These are phyloP conservation scores for Drosophila anceps DNA, from an alignment of 2,888 invertebrate species.

Conservation along the genomic window DNA sequence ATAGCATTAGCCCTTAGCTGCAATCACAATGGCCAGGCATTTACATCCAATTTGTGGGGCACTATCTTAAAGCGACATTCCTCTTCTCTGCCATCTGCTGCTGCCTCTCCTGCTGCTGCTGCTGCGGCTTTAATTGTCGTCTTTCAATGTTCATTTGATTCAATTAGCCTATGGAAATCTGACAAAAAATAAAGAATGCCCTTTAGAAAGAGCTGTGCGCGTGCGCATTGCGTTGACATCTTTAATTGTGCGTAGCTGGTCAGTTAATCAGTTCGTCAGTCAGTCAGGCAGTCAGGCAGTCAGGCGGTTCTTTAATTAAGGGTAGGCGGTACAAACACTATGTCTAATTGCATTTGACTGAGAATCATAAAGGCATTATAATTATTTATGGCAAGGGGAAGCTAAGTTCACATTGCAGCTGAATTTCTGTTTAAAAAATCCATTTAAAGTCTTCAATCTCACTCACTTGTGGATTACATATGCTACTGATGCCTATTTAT, in stretches of 20 bases:
- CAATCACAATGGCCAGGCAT: slow-evolving; percentile 49
- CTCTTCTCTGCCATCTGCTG: slow-evolving; percentile 26
- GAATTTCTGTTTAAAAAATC: background rate
- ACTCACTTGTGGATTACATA: background rate
- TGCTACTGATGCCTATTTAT: background rate
- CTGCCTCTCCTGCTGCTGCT: slow-evolving; percentile 1
- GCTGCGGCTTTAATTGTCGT: slow-evolving; percentile 57
- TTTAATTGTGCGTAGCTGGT: slow-evolving; percentile 63
- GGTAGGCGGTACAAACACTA: slow-evolving; percentile 63
- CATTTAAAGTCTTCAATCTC: background rate
- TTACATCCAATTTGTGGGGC: slow-evolving; percentile 26
- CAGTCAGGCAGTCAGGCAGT: slow-evolving; percentile 7
- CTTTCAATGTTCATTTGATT: slow-evolving; percentile 78
- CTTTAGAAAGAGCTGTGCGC: slow-evolving; percentile 41
- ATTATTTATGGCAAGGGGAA: slow-evolving; percentile 5
- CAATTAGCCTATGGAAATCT: slow-evolving; percentile 77
- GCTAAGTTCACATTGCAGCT: background rate
- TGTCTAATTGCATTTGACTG: slow-evolving; percentile 69
- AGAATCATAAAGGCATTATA: slow-evolving; percentile 8
- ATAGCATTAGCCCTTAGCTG: slow-evolving; percentile 1
- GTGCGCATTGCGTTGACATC: slow-evolving; percentile 55
- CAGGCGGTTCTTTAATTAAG: slow-evolving; percentile 58
- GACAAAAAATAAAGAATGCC: slow-evolving; percentile 31
- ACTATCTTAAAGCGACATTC: slow-evolving; percentile 48
- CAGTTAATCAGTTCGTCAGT: slow-evolving; percentile 17